Evolutionary conservation across 1,140 invertebrate genomes (phyloP).

Genomic region (Popillia japonica): DNA sequence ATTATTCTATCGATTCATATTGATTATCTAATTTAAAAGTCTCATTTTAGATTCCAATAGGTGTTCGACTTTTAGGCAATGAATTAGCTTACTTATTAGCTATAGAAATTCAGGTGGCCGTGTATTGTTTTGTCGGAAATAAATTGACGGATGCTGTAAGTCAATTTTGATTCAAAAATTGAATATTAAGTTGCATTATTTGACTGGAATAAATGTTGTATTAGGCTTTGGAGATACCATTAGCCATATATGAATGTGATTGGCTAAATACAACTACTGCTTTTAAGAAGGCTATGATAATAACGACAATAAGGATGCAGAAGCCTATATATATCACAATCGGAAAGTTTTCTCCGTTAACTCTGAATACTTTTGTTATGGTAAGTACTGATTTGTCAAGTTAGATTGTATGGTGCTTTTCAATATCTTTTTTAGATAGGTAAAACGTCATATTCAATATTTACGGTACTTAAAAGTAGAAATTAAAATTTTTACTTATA

Average conservation of each 20-base stretch:
- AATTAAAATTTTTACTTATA: background rate
- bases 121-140: constrained; percentile 44
- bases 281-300: constrained; percentile 39
- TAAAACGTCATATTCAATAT: constrained; percentile 42
- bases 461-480: constrained; percentile 36
- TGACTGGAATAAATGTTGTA: background rate
- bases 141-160: constrained; percentile 40
- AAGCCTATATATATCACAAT: constrained; percentile 41
- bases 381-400: constrained; percentile 10
- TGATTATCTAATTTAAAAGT: background rate
- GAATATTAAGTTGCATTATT: too few relatives aligned
- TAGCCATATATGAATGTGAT: constrained; percentile 36
- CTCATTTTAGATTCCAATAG: constrained; percentile 36
- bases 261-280: constrained; percentile 34
- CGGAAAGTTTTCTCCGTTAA: constrained; percentile 41
- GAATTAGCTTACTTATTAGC: constrained; percentile 44
- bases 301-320: constrained; percentile 42
- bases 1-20: background rate
- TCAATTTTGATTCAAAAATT: background rate
- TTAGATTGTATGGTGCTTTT: too few relatives aligned
- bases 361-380: constrained; percentile 40
- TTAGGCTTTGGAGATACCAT: constrained; percentile 40
- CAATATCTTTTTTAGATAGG: constrained; percentile 39
- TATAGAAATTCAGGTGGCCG: constrained; percentile 41
- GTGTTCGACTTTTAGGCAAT: constrained; percentile 35